Base-by-base conservation (phyloP, 2,888 invertebrate species). In the Drosophila falleni region DNA sequence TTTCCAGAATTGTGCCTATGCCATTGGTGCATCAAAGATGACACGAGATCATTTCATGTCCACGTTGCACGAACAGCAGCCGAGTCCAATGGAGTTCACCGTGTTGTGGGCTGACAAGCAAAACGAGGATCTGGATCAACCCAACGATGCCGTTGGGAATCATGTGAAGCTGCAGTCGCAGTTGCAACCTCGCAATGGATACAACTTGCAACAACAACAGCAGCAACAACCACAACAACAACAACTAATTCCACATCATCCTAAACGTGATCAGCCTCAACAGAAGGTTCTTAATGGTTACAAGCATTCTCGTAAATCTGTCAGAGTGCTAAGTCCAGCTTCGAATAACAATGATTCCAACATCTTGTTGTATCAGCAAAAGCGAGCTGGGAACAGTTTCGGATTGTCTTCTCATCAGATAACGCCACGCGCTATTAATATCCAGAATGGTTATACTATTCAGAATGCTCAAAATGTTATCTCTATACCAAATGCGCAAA, bases 21-120 rank as follows among this genome's bases (percentile, higher is more conserved):
- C 58, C 16, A 13, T 15, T 13, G 47, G 35, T 0, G 53, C 71
- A 1, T n/a, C 61, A 0, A 61, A 72, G 15, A 6, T 5, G 4
- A 46, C 70, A 0, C 56, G 42, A 11, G 68, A 66, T 16, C 81
- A 72, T 11, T 81, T 83, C 29, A 65, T 69, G 74, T 61, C 74
- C 44, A 41, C 51, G 15, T 46, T 79, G 15, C 46, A 71, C 15
- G 59, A 61, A 11, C 39, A 65, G 29, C 54, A 59, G 6, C 10
- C 42, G 8, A 80, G 67, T 49, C 69, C 69, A 2, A 19, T 80
- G 39, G 29, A 47, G 51, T 60, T 54, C 53, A 39, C 69, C 0
- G 39, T 66, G 31, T 39, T 74, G 9, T 76, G 66, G 69, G 53
- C 55, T 0, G 55, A 55, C 8, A 51, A 63, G 19, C 33, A 26